phyloP scores from a whole-genome alignment of 2,797 vertebrate genomes.

The Tarsius wallacei region DNA sequence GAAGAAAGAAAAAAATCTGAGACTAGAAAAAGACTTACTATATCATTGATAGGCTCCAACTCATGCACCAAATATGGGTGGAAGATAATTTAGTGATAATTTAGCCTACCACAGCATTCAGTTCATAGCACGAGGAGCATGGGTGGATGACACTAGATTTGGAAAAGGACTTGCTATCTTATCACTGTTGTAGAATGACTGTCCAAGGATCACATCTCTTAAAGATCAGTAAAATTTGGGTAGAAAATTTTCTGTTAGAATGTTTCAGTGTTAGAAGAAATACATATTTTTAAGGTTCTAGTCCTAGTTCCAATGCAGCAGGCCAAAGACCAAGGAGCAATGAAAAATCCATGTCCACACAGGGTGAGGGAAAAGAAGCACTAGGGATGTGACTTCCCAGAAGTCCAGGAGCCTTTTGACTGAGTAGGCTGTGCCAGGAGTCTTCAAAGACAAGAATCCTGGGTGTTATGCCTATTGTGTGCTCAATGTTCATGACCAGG shows the following conservation, averaged over 20 bases:
- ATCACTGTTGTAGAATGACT: background rate
- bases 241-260: background rate
- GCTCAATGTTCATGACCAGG: background rate
- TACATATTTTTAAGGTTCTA: background rate
- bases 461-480: background rate
- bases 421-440: background rate
- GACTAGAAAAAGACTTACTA: background rate
- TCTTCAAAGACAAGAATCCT: background rate
- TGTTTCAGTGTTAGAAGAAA: background rate
- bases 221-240: slow-evolving; percentile 41
- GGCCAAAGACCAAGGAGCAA: background rate
- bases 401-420: background rate
- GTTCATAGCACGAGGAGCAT: background rate
- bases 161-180: background rate
- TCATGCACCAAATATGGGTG: background rate
- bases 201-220: background rate
- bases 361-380: background rate
- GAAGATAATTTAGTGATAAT: background rate
- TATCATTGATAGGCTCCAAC: background rate
- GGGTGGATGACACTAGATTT: background rate
- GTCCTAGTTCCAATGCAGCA: background rate
- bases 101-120: background rate
- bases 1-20: background rate
- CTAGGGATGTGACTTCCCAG: background rate
- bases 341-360: background rate